These are phyloP conservation scores for Ormyrus thymus DNA, from an alignment of 2,888 invertebrate genomes.

Conservation along the genomic window DNA sequence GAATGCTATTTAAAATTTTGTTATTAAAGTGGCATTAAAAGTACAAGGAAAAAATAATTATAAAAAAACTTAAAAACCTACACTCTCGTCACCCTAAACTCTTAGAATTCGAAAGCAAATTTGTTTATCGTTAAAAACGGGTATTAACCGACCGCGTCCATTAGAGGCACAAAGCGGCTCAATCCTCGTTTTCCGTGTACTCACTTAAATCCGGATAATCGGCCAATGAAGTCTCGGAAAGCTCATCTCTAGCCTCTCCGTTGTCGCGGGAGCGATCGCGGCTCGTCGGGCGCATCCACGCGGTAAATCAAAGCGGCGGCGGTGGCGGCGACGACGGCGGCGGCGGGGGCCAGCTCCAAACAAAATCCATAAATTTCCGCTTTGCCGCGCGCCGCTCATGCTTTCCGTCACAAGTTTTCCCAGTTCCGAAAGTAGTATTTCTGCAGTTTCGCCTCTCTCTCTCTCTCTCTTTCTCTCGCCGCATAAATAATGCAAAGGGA, in stretches of 20 bases:
- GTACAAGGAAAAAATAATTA: no score
- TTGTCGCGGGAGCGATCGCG: neutral
- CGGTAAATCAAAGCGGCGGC: slow-evolving; percentile 68
- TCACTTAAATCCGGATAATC: neutral
- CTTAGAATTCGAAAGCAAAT: no score
- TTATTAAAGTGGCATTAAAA: no score
- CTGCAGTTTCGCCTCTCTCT: slow-evolving; percentile 56
- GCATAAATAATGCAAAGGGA: slow-evolving; percentile 68
- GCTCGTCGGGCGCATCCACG: slow-evolving; percentile 58
- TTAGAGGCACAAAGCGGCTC: neutral
- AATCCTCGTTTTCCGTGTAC: neutral
- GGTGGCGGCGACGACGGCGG: slow-evolving; percentile 51
- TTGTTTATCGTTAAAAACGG: no score
- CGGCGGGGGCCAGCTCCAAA: slow-evolving; percentile 65
- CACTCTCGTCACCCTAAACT: no score
- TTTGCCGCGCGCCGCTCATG: slow-evolving; percentile 65
- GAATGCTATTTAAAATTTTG: no score
- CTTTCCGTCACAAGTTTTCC: slow-evolving; percentile 73
- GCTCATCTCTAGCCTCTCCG: neutral
- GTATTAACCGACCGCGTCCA: neutral
- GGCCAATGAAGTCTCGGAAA: neutral
- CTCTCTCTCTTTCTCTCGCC: slow-evolving; percentile 57
- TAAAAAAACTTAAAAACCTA: no score
- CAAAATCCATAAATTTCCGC: slow-evolving; percentile 74
- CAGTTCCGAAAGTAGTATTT: slow-evolving; percentile 73